Conservation (phyloP, 2,888 invertebrate species). For the Brachyopa scutellaris region DNA sequence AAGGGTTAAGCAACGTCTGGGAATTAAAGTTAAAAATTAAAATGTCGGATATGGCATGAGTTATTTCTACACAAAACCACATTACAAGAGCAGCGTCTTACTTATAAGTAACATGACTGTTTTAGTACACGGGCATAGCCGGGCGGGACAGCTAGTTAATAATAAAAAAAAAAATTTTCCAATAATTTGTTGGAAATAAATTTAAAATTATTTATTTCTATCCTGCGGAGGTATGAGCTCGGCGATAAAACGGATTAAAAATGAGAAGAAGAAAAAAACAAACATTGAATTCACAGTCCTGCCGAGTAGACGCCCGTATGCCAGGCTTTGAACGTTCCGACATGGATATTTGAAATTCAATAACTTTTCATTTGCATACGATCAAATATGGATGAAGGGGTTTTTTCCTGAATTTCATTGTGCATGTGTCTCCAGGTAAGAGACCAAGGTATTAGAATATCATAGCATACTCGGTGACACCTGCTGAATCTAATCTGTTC, state of each 20-base stretch:
- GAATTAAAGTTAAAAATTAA: too few relatives aligned
- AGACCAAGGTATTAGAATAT: background rate
- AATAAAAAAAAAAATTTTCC: too few relatives aligned
- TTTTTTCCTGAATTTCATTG: background rate
- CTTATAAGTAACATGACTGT: too few relatives aligned
- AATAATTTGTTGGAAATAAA: constrained; percentile 3
- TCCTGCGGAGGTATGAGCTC: too few relatives aligned
- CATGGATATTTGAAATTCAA: constrained; percentile 58
- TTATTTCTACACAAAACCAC: too few relatives aligned
- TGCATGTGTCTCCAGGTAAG: constrained; percentile 37
- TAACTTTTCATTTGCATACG: constrained; percentile 55
- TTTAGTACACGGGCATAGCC: too few relatives aligned
- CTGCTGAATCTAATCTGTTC: constrained; percentile 55
- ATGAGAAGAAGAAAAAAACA: background rate
- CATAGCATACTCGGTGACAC: constrained; percentile 44
- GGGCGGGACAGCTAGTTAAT: too few relatives aligned
- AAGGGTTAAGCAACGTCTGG: too few relatives aligned
- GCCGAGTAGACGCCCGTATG: background rate
- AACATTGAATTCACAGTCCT: background rate
- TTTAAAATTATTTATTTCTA: background rate
- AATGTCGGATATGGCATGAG: too few relatives aligned
- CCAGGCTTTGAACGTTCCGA: background rate
- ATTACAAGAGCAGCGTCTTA: too few relatives aligned
- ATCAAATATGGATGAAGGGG: constrained; percentile 53
- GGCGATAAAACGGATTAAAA: background rate